A percentile compares a stretch with the other conserved stretches of the same genome.
Conservation (phyloP, 2,797 vertebrate genomes). For the Onychomys torridus region DNA sequence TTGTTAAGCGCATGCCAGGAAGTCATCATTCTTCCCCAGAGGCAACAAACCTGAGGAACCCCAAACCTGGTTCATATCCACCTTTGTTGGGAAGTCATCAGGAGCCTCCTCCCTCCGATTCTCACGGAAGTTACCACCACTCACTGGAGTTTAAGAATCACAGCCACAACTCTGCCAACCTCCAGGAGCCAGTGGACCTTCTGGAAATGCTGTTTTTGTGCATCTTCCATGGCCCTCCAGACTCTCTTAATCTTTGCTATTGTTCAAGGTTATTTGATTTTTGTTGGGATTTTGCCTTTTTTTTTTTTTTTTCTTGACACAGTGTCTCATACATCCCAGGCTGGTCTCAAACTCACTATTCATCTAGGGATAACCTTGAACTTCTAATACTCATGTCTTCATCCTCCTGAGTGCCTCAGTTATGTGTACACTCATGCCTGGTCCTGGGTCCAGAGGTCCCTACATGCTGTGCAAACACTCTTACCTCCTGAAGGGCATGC, state of each 20-base stretch:
- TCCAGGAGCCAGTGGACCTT: not conserved
- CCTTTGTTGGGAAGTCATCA: not conserved
- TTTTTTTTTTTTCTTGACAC: not conserved
- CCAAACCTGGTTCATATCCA: not conserved
- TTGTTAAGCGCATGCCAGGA: not conserved
- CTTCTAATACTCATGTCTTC: not conserved
- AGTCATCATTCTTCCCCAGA: not conserved
- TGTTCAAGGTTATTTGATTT: not conserved
- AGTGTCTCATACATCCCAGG: not conserved
- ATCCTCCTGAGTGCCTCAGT: not conserved
- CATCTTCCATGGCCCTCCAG: not conserved
- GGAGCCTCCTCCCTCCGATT: fast-evolving
- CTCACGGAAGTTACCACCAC: not conserved
- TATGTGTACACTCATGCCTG: not conserved
- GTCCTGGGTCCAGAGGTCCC: not conserved
- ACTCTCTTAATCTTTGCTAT: not conserved
- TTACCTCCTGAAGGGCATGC: not conserved
- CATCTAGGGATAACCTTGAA: not conserved
- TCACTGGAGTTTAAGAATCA: not conserved
- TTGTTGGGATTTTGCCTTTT: not conserved
- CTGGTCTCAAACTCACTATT: not conserved
- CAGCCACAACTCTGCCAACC: too few relatives aligned
- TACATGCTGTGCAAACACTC: too few relatives aligned
- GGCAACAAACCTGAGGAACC: not conserved
- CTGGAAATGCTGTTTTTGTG: not conserved